Conservation (phyloP, 1,140 invertebrate genomes). For the Drosophila virilis region DNA sequence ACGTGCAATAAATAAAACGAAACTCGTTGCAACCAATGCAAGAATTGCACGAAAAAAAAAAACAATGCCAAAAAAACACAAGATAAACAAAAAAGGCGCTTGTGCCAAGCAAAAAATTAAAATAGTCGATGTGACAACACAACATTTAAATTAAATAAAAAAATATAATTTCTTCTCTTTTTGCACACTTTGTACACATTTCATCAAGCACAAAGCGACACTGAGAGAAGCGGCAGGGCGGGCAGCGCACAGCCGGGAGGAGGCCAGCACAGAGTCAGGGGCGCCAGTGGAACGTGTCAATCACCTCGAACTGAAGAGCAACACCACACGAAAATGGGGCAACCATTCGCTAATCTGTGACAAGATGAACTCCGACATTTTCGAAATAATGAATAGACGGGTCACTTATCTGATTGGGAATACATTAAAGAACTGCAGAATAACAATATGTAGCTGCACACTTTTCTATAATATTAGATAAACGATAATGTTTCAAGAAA, state of each 20-base stretch:
- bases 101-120: conserved; percentile 46
- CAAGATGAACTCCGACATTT: conserved; percentile 13
- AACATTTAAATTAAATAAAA: conserved; percentile 35
- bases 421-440: not conserved
- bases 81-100: conserved; percentile 78
- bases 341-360: conserved; percentile 23
- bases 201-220: conserved; percentile 15
- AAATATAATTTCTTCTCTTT: conserved; percentile 33
- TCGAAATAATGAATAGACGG: not conserved
- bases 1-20: conserved; percentile 63
- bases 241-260: not conserved
- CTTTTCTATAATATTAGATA: not conserved
- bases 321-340: conserved; percentile 29
- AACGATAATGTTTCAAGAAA: no score
- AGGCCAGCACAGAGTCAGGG: conserved; percentile 55
- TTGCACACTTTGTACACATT: not conserved
- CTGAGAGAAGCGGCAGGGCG: not conserved
- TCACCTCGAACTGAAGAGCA: conserved; percentile 61
- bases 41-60: conserved; percentile 49
- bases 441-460: not conserved
- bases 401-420: conserved; percentile 11
- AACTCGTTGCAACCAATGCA: conserved; percentile 27
- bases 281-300: conserved; percentile 75
- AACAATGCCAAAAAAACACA: conserved; percentile 72
- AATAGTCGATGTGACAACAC: conserved; percentile 42